These are phyloP conservation scores for Otolemur garnettii DNA, from an alignment of 2,113 vertebrate species.

Conservation along the genomic window DNA sequence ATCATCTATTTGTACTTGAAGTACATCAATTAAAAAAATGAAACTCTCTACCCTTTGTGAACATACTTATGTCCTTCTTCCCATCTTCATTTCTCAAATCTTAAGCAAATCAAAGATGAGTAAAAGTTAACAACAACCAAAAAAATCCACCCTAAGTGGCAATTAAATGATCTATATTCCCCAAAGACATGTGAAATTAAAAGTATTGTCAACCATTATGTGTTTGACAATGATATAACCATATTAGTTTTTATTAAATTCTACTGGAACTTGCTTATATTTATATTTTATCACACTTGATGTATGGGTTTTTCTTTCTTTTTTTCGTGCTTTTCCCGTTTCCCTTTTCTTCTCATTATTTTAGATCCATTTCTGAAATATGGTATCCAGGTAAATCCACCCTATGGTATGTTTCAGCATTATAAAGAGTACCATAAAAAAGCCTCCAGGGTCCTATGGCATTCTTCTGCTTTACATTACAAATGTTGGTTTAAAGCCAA, in stretches of 20 bases:
- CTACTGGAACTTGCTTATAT: background rate
- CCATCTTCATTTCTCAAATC: too few species aligned
- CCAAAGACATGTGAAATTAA: slow-evolving; percentile 44
- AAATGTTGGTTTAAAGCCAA: slow-evolving; percentile 58
- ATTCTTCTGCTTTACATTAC: background rate
- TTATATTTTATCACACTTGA: slow-evolving; percentile 22
- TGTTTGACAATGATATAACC: background rate
- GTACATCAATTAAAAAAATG: too few species aligned
- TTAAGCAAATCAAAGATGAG: too few species aligned
- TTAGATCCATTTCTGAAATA: slow-evolving; percentile 44
- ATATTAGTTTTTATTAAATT: slow-evolving; percentile 42
- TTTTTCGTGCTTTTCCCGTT: slow-evolving; percentile 42
- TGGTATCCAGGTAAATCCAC: slow-evolving; percentile 4
- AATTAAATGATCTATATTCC: slow-evolving; percentile 39
- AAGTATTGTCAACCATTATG: slow-evolving; percentile 10
- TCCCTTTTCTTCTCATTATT: slow-evolving; percentile 9
- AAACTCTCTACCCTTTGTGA: too few species aligned
- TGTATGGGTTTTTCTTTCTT: background rate
- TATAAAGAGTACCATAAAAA: background rate
- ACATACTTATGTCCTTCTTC: too few species aligned
- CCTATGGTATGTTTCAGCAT: background rate
- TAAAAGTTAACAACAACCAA: too few species aligned
- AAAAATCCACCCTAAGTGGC: background rate
- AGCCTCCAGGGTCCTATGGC: background rate
- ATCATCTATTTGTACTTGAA: too few species aligned